phyloP scores from a whole-genome alignment of 2,113 vertebrate species.

The Bos javanicus region DNA sequence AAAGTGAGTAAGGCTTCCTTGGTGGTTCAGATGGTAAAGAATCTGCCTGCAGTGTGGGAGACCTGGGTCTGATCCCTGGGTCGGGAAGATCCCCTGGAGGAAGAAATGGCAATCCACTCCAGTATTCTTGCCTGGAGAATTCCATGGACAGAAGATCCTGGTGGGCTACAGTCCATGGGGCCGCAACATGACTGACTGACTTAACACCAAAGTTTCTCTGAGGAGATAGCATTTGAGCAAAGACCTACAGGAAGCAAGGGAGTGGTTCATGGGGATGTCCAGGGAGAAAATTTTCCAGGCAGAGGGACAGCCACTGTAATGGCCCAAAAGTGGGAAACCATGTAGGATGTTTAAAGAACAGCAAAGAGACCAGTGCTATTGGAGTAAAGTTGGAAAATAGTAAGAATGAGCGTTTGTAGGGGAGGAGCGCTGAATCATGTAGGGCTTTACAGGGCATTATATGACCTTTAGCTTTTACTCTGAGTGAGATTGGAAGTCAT shows the following conservation, averaged over 20 bases:
- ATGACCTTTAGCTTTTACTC: neutral
- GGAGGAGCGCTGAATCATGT: neutral
- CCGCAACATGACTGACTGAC: neutral
- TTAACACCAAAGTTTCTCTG: neutral
- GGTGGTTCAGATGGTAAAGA: neutral
- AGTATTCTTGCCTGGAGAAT: neutral
- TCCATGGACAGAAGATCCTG: neutral
- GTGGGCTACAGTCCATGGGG: neutral
- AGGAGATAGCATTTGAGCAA: neutral
- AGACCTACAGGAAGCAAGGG: neutral
- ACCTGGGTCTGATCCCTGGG: neutral
- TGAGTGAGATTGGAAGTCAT: neutral
- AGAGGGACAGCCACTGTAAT: neutral
- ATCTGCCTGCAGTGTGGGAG: neutral
- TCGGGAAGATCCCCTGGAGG: neutral
- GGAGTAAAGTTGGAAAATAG: neutral
- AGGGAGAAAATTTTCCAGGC: neutral
- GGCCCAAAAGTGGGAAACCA: neutral
- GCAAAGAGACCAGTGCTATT: neutral
- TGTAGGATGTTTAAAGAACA: neutral
- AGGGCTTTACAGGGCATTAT: neutral
- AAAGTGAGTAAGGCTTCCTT: neutral
- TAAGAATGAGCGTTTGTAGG: neutral
- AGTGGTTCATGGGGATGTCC: neutral
- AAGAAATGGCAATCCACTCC: neutral